Percentiles rank a stretch among this genome's conserved stretches.
phyloP scores from a whole-genome alignment of 2,888 invertebrate species.

The Eueremaeus valkanovi region DNA sequence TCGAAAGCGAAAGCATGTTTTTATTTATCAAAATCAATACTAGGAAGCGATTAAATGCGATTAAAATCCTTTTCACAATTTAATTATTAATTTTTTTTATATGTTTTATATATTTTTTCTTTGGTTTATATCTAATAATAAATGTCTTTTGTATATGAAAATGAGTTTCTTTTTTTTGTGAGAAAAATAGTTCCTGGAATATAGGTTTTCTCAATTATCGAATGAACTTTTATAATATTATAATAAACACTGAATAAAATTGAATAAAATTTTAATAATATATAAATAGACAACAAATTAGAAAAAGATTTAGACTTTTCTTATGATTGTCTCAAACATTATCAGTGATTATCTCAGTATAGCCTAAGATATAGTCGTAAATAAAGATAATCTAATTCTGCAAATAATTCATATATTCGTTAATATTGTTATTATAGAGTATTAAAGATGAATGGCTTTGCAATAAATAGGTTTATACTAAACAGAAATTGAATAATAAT shows the following conservation, averaged over 20 bases:
- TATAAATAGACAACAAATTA: not conserved
- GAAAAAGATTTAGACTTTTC: not conserved
- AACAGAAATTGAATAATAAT: constrained; percentile 20
- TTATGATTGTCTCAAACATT: not conserved
- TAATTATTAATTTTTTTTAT: not conserved
- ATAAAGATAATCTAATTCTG: no score
- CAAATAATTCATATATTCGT: not conserved
- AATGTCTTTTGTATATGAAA: not conserved
- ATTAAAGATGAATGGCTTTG: not conserved
- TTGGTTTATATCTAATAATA: constrained; percentile 6
- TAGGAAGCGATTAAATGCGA: constrained; percentile 1
- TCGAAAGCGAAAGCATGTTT: not conserved
- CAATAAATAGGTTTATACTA: constrained; percentile 3
- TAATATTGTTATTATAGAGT: not conserved
- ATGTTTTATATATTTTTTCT: not conserved
- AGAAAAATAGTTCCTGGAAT: constrained; percentile 8
- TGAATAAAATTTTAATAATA: not conserved
- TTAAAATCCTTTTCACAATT: not conserved
- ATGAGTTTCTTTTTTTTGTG: not conserved
- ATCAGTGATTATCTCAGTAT: no score
- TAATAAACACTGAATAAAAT: not conserved
- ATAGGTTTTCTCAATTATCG: not conserved
- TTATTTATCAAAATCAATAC: not conserved
- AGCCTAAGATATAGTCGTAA: no score
- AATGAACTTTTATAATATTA: not conserved